Evolutionary conservation across 2,888 invertebrate genomes (phyloP).

Genomic region (Eristalinus sepulchralis): DNA sequence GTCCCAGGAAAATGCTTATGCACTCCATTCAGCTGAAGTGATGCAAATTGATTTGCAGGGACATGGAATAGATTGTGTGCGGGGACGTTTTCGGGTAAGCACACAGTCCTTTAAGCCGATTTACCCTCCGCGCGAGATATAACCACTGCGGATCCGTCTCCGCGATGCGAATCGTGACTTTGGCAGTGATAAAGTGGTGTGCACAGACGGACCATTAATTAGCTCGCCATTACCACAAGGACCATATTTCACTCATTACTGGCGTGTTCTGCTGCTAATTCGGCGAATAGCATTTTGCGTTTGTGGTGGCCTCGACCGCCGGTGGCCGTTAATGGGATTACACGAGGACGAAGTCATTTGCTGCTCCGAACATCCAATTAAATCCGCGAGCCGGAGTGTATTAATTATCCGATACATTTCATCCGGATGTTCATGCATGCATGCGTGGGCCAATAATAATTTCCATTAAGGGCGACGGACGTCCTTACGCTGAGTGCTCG

Average conservation of each 20-base stretch:
- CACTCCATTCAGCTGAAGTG: conserved; percentile 6
- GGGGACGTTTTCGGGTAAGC: background rate
- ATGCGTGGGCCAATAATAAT: background rate
- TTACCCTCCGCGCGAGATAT: background rate
- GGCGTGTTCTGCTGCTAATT: background rate
- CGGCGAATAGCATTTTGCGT: background rate
- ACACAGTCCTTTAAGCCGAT: background rate
- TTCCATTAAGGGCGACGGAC: background rate
- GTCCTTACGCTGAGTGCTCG: background rate
- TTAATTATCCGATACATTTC: conserved; percentile 7
- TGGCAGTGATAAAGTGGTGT: background rate
- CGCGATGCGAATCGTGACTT: background rate
- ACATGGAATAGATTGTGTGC: conserved; percentile 13
- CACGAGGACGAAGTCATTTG: background rate
- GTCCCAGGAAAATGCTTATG: background rate
- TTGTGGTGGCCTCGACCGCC: background rate
- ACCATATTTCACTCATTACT: conserved; percentile 25
- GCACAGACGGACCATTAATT: conserved; percentile 8
- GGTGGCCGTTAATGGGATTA: conserved; percentile 3
- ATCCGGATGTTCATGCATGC: background rate
- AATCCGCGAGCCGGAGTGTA: background rate
- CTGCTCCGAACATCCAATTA: conserved; percentile 6
- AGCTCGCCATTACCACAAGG: background rate
- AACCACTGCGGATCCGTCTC: background rate
- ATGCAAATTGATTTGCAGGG: conserved; percentile 20